Conservation (phyloP, 2,888 invertebrate genomes). For the Scrobipalpa costella region DNA sequence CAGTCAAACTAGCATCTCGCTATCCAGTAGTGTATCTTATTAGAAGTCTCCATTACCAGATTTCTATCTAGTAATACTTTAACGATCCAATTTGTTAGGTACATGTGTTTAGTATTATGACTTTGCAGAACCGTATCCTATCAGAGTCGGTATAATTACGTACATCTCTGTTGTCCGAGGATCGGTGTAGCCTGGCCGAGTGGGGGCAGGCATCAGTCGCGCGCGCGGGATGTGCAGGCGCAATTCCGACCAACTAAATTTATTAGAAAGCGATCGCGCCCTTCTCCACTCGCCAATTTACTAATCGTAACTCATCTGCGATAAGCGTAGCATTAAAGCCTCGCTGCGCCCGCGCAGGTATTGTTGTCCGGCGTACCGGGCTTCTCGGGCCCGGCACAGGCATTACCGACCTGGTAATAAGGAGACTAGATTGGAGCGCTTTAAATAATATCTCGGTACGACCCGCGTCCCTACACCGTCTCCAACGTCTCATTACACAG, state of each 20-base stretch:
- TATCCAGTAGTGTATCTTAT: neutral
- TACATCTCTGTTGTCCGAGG: neutral
- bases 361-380: slow-evolving; percentile 9
- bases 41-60: slow-evolving; percentile 3
- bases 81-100: slow-evolving; percentile 3
- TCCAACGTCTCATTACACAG: neutral
- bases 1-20: neutral
- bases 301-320: slow-evolving; percentile 74
- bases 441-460: slow-evolving; percentile 48
- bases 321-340: slow-evolving; percentile 49
- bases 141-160: neutral
- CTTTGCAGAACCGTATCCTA: neutral
- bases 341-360: no score
- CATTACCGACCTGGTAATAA: slow-evolving; percentile 51
- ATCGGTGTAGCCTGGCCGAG: neutral
- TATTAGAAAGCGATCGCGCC: slow-evolving; percentile 67
- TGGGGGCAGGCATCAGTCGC: neutral
- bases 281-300: slow-evolving; percentile 69
- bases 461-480: slow-evolving; percentile 25
- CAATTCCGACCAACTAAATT: slow-evolving; percentile 56
- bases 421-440: slow-evolving; percentile 50
- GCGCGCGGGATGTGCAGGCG: slow-evolving; percentile 31
- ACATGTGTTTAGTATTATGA: slow-evolving; percentile 5
- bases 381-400: slow-evolving; percentile 30
- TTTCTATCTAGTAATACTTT: neutral